A percentile compares a stretch with the other conserved stretches of the same genome.
Evolutionary conservation across 2,797 vertebrate species (phyloP).

Genomic region (Pseudopleuronectes americanus): DNA sequence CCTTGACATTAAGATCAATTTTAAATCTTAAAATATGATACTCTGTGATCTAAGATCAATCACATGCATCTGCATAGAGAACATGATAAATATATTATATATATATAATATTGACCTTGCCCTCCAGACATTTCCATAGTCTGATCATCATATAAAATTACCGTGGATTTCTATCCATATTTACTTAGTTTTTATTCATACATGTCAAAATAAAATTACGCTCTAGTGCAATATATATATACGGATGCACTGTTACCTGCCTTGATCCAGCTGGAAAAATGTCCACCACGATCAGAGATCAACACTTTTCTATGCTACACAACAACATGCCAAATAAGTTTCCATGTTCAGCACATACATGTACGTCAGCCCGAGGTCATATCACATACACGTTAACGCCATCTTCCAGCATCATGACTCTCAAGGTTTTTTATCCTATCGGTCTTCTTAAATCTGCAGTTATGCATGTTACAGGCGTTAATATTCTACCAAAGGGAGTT

Average conservation of each 20-base stretch:
- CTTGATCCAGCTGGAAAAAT: constrained; percentile 19
- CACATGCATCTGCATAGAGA: constrained; percentile 13
- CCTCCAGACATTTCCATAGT: too few species aligned
- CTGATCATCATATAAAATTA: background rate
- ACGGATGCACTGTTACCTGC: constrained; percentile 21
- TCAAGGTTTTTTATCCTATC: constrained; percentile 19
- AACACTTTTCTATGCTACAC: constrained; percentile 37
- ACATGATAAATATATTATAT: background rate
- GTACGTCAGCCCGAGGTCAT: constrained; percentile 22
- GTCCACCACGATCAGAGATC: background rate
- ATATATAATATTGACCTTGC: too few species aligned
- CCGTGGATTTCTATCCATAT: background rate
- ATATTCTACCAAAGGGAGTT: constrained; percentile 61
- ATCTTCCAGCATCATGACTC: constrained; percentile 26
- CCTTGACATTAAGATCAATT: too few species aligned
- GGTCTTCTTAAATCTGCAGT: constrained; percentile 16
- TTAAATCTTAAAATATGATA: background rate
- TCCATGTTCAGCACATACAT: constrained; percentile 11
- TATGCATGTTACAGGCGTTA: constrained; percentile 61
- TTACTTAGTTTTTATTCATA: constrained; percentile 10
- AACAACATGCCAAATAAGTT: constrained; percentile 24
- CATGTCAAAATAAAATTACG: background rate
- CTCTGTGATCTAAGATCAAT: constrained; percentile 15
- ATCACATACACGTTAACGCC: constrained; percentile 14
- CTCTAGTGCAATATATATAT: background rate